These are phyloP conservation scores for Zelostemma sp. DNA, from an alignment of 1,140 invertebrate genomes.

Conservation along the genomic window DNA sequence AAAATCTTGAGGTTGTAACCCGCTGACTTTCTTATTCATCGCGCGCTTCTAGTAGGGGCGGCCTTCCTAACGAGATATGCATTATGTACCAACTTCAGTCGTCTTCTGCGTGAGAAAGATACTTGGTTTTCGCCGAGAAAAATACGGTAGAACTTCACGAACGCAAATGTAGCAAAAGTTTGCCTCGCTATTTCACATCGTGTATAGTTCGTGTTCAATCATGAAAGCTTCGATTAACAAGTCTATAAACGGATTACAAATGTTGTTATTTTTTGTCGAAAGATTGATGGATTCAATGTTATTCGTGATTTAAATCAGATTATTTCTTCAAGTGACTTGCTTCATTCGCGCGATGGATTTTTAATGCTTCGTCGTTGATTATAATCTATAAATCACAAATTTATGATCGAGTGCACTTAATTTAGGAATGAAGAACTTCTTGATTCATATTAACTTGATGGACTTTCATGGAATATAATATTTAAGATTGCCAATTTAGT, in stretches of 20 bases:
- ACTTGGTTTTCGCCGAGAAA: constrained; percentile 8
- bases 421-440: too few species aligned
- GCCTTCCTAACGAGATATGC: constrained; percentile 46
- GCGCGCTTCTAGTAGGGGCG: background rate
- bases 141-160: constrained; percentile 6
- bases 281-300: background rate
- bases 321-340: too few species aligned
- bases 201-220: background rate
- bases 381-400: too few species aligned
- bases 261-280: constrained; percentile 7
- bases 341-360: too few species aligned
- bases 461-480: too few species aligned
- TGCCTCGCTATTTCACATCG: background rate
- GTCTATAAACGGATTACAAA: constrained; percentile 1
- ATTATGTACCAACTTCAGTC: constrained; percentile 44
- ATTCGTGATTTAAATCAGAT: too few species aligned
- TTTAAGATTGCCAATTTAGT: too few species aligned
- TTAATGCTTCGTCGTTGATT: too few species aligned
- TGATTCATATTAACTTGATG: too few species aligned
- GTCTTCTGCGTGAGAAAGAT: constrained; percentile 11
- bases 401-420: too few species aligned
- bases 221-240: background rate
- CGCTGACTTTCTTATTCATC: constrained; percentile 24
- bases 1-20: constrained; percentile 15
- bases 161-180: background rate